Percentiles rank a stretch among this genome's conserved stretches.
Conservation (phyloP, 2,113 vertebrate genomes). For the Zosterops hypoxanthus region DNA sequence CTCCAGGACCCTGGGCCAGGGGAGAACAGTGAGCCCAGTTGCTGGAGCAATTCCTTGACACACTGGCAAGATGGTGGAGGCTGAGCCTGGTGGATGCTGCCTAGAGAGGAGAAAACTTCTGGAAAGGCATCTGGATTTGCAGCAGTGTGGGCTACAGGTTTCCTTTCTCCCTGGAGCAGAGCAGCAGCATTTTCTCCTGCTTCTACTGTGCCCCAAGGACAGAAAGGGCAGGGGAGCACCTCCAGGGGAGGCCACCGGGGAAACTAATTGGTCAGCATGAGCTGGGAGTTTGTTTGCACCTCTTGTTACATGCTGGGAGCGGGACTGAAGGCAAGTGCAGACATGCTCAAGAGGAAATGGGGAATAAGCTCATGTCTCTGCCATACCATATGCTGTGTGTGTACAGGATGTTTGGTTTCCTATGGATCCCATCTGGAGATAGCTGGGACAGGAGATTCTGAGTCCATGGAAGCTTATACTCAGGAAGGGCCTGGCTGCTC, state of each 20-base stretch:
- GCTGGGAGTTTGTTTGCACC: constrained; percentile 3
- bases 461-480: not conserved
- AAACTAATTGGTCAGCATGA: not conserved
- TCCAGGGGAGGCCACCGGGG: fast-evolving
- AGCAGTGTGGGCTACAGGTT: not conserved
- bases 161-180: not conserved
- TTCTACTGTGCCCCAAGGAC: not conserved
- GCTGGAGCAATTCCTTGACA: not conserved
- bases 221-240: not conserved
- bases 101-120: not conserved
- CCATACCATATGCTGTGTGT: fast-evolving
- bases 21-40: not conserved
- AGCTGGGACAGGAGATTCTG: not conserved
- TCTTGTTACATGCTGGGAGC: not conserved
- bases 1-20: not conserved
- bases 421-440: fast-evolving
- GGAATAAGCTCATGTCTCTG: not conserved
- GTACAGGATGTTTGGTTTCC: constrained; percentile 39
- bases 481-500: not conserved
- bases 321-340: not conserved
- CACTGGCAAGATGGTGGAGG: not conserved
- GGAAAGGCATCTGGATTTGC: not conserved
- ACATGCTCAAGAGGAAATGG: not conserved
- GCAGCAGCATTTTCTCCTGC: not conserved
- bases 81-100: not conserved